Percentiles rank a stretch among this genome's conserved stretches.
Evolutionary conservation across 2,113 vertebrate species (phyloP).

Genomic region (Oriolus oriolus): DNA sequence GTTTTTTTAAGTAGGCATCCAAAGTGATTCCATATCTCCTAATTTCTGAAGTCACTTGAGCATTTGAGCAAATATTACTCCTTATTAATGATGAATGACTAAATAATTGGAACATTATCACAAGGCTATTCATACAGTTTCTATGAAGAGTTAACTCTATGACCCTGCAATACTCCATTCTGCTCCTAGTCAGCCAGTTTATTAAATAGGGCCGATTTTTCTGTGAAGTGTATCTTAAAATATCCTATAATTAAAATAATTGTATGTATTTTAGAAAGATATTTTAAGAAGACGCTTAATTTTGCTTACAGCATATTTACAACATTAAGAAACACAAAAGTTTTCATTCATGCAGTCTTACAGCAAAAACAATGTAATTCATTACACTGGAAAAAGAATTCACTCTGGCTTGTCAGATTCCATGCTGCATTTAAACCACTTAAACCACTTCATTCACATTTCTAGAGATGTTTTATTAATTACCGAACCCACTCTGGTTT

Average conservation of each 20-base stretch:
- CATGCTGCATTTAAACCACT: constrained; percentile 24
- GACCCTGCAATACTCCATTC: not conserved
- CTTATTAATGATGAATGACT: not conserved
- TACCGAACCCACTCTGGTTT: constrained; percentile 5
- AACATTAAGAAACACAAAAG: not conserved
- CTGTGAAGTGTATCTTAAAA: not conserved
- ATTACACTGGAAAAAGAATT: constrained; percentile 16
- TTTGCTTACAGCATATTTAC: not conserved
- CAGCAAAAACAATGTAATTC: not conserved
- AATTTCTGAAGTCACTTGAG: not conserved
- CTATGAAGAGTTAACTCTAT: not conserved
- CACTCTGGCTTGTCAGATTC: not conserved
- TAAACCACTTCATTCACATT: not conserved
- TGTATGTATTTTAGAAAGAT: not conserved
- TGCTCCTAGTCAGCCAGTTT: not conserved
- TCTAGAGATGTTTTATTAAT: constrained; percentile 36
- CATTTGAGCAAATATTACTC: not conserved
- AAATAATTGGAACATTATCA: not conserved
- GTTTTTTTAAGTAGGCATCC: not conserved
- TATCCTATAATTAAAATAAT: not conserved
- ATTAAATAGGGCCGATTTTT: not conserved
- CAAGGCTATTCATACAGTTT: not conserved
- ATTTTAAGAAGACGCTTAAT: not conserved
- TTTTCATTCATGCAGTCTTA: not conserved
- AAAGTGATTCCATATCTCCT: not conserved